A percentile compares a stretch with the other conserved stretches of the same genome.
These are phyloP conservation scores for Acanthosepion esculentum DNA, from an alignment of 2,888 invertebrate species.

Conservation along the genomic window DNA sequence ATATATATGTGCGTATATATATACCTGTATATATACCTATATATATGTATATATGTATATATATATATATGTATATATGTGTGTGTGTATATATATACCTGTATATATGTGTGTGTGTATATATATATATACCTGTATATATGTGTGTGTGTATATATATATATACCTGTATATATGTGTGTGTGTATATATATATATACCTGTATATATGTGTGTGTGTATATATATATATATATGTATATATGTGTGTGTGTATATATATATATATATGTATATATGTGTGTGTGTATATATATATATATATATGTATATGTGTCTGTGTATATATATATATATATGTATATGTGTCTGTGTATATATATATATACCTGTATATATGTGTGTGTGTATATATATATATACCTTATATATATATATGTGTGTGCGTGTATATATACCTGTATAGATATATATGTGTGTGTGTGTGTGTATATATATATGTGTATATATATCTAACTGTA, in stretches of 20 bases:
- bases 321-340: too few relatives aligned
- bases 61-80: not conserved
- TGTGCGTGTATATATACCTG: not conserved
- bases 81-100: not conserved
- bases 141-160: not conserved
- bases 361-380: too few relatives aligned
- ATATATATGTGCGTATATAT: not conserved
- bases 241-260: too few relatives aligned
- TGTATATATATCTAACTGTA: not conserved
- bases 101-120: not conserved
- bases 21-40: not conserved
- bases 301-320: too few relatives aligned
- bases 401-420: not conserved
- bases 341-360: too few relatives aligned
- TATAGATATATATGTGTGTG: not conserved
- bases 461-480: not conserved
- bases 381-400: too few relatives aligned
- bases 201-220: too few relatives aligned
- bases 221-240: too few relatives aligned
- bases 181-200: too few relatives aligned
- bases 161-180: conserved; percentile 2
- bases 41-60: not conserved
- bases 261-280: too few relatives aligned
- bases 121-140: conserved; percentile 14
- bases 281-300: too few relatives aligned